Evolutionary conservation across 64 coral and sea anemone species (phyloP).

Genomic region (Platygyra sinensis): DNA sequence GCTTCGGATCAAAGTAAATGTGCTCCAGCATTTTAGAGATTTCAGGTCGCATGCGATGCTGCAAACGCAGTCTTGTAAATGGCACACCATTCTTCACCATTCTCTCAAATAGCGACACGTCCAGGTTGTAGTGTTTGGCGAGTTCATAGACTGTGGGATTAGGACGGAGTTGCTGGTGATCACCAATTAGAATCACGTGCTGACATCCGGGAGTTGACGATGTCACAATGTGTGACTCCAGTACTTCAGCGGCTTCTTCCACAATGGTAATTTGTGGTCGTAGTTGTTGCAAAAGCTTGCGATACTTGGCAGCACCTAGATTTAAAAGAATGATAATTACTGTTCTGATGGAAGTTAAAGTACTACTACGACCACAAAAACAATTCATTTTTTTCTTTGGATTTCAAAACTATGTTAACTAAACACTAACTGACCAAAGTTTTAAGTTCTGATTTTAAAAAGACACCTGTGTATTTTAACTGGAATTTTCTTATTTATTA

Average conservation of each 20-base stretch:
- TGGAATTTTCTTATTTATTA: too few relatives aligned
- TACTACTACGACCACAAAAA: too few relatives aligned
- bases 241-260: slow-evolving; percentile 94
- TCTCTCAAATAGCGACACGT: slow-evolving; percentile 92
- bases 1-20: slow-evolving; percentile 59
- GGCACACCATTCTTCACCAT: slow-evolving; percentile 73
- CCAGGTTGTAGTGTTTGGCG: slow-evolving; percentile 73
- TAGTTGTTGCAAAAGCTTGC: slow-evolving; percentile 69
- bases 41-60: slow-evolving; percentile 92
- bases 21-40: slow-evolving; percentile 81
- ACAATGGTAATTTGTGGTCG: slow-evolving; percentile 88
- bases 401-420: too few relatives aligned
- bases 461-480: too few relatives aligned
- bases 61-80: slow-evolving; percentile 45
- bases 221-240: slow-evolving; percentile 93
- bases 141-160: slow-evolving; percentile 85
- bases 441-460: too few relatives aligned
- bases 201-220: slow-evolving; percentile 81
- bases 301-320: slow-evolving; percentile 86
- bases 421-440: too few relatives aligned
- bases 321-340: too few relatives aligned
- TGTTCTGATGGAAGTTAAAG: too few relatives aligned
- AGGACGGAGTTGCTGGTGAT: slow-evolving; percentile 89
- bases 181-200: slow-evolving; percentile 95
- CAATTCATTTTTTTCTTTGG: too few relatives aligned